phyloP scores from a whole-genome alignment of 2,113 vertebrate species.

The Cyanoramphus novaezelandiae region DNA sequence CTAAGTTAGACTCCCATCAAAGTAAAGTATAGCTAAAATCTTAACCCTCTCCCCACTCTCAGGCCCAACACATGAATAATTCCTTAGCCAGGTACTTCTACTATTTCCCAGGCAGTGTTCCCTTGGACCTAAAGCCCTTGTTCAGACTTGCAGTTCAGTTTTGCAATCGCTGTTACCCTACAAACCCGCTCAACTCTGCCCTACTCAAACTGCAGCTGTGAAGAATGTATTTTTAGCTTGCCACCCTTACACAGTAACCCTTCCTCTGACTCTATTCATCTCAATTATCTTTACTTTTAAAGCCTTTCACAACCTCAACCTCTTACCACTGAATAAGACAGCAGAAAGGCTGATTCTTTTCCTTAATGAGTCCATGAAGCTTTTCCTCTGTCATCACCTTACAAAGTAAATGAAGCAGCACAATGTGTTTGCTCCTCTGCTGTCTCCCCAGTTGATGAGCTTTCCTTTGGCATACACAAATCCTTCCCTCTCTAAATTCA shows the following conservation, averaged over 20 bases:
- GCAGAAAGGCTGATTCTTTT: neutral
- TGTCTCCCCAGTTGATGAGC: neutral
- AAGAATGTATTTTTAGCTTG: constrained; percentile 42
- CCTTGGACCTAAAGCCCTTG: neutral
- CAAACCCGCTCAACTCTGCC: neutral
- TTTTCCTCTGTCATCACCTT: neutral
- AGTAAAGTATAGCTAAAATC: neutral
- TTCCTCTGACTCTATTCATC: neutral
- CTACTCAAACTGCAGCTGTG: constrained; percentile 6
- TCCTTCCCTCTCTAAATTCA: neutral
- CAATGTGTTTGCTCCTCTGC: neutral
- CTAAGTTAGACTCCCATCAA: neutral
- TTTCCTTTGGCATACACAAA: neutral
- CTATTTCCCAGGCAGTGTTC: neutral
- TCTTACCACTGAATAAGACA: neutral
- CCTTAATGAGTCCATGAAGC: neutral
- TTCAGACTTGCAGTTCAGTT: neutral
- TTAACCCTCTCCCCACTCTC: neutral
- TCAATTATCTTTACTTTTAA: neutral
- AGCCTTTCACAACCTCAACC: neutral
- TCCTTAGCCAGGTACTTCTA: neutral
- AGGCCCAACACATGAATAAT: neutral
- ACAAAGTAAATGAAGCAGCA: neutral
- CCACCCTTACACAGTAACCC: constrained; percentile 3
- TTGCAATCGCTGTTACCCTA: neutral